Percentiles rank a stretch among this genome's conserved stretches.
Conservation (phyloP, 2,113 vertebrate species). For the Ondatra zibethicus region DNA sequence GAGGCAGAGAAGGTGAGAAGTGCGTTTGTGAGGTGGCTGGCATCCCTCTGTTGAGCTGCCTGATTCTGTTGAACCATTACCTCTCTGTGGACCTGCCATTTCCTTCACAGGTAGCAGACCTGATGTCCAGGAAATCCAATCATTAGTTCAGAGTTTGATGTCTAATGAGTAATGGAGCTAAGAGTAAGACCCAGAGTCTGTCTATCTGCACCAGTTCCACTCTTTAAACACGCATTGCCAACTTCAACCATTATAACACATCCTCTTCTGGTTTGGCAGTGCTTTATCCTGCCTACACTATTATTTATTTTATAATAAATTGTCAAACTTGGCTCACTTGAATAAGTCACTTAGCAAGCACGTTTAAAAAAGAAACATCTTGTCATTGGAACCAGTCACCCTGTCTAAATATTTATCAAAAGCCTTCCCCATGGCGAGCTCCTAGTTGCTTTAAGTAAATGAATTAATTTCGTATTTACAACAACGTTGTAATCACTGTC, state of each 20-base stretch:
- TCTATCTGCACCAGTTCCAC: background rate
- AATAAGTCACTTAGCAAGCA: conserved; percentile 35
- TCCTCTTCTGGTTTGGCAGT: background rate
- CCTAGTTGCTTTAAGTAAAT: background rate
- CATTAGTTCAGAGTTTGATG: background rate
- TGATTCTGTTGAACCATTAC: background rate
- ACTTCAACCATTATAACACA: background rate
- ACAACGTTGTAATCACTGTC: background rate
- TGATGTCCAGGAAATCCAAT: background rate
- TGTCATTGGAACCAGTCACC: background rate
- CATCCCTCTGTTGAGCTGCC: background rate
- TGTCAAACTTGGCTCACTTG: conserved; percentile 8
- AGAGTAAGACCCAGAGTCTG: background rate
- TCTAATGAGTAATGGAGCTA: background rate
- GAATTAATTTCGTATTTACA: background rate
- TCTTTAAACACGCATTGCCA: background rate
- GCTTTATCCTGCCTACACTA: background rate
- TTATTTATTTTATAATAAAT: conserved; percentile 6
- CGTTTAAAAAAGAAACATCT: background rate
- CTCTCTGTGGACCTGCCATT: background rate
- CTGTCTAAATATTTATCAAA: background rate
- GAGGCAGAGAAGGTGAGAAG: background rate
- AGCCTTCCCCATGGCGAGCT: background rate
- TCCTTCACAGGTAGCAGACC: conserved; percentile 1
- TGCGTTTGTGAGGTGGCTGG: background rate